These are phyloP conservation scores for Encarsia formosa DNA, from an alignment of 2,888 invertebrate species.

Conservation along the genomic window DNA sequence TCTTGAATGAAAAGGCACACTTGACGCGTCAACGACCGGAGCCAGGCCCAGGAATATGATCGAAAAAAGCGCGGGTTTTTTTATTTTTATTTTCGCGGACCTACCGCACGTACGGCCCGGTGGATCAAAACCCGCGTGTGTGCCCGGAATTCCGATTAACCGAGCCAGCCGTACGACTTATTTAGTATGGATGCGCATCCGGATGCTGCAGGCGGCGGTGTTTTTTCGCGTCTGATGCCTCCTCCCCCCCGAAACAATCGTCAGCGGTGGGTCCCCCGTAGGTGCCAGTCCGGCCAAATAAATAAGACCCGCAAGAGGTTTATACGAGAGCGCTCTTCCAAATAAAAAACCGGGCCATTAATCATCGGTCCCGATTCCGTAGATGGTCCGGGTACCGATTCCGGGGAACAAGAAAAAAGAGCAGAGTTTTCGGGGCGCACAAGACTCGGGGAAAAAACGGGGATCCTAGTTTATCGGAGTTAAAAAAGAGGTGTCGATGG, in stretches of 20 bases:
- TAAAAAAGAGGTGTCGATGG: too few relatives aligned
- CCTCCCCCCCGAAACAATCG: conserved; percentile 33
- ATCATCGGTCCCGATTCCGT: conserved; percentile 50
- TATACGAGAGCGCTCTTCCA: background rate
- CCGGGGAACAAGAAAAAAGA: too few relatives aligned
- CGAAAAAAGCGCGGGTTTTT: too few relatives aligned
- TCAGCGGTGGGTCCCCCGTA: conserved; percentile 9
- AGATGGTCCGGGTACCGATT: too few relatives aligned
- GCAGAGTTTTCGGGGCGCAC: too few relatives aligned
- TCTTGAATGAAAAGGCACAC: too few relatives aligned
- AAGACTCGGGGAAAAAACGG: background rate
- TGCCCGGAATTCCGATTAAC: conserved; percentile 16
- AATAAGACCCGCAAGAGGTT: too few relatives aligned
- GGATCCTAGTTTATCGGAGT: background rate
- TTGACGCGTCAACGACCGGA: too few relatives aligned
- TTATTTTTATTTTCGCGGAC: too few relatives aligned
- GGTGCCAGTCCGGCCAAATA: conserved; percentile 3
- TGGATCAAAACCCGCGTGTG: background rate
- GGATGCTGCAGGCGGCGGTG: conserved; percentile 32
- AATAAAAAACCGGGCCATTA: conserved; percentile 45
- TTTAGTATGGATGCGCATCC: conserved; percentile 32
- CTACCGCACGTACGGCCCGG: background rate
- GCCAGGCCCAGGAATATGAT: too few relatives aligned
- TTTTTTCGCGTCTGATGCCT: conserved; percentile 49
- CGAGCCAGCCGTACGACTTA: conserved; percentile 30